A percentile compares a stretch with the other conserved stretches of the same genome.
Conservation (phyloP, 1,140 invertebrate species). For the Drosophila littoralis region DNA sequence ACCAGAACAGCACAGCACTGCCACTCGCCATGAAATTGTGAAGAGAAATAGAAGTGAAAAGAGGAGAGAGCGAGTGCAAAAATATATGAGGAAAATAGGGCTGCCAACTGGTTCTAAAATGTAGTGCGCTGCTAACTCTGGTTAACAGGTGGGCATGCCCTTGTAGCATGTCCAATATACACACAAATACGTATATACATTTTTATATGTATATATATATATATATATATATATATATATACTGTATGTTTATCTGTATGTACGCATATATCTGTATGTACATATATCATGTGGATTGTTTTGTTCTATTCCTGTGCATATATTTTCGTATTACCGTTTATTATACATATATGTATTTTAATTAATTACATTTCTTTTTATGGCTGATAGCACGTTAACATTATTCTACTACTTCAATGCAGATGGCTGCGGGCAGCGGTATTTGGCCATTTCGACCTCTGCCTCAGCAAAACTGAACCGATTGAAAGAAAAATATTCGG, state of each 20-base stretch:
- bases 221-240: background rate
- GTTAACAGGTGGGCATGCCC: conserved; percentile 43
- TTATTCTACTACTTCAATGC: conserved; percentile 62
- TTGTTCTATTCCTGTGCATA: background rate
- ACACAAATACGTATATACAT: conserved; percentile 3
- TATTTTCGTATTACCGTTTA: conserved; percentile 25
- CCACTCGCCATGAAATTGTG: conserved; percentile 52
- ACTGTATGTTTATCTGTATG: too few species aligned
- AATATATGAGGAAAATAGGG: conserved; percentile 8
- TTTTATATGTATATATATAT: background rate
- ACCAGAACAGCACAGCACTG: conserved; percentile 47
- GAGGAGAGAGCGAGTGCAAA: conserved; percentile 48
- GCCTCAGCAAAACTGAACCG: conserved; percentile 92
- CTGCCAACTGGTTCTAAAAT: conserved; percentile 31
- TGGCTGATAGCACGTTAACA: conserved; percentile 26
- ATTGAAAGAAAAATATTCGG: conserved; percentile 94
- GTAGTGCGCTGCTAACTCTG: conserved; percentile 27
- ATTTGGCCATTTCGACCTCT: conserved; percentile 93
- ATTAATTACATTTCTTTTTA: conserved; percentile 49
- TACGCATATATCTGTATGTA: background rate
- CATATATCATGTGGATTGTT: background rate
- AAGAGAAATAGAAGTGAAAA: conserved; percentile 50
- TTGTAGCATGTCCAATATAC: conserved; percentile 14
- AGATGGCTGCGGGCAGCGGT: conserved; percentile 89
- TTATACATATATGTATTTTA: conserved; percentile 31